A percentile compares a stretch with the other conserved stretches of the same genome.
Evolutionary conservation across 2,113 vertebrate genomes (phyloP).

Genomic region (Myxocyprinus asiaticus): DNA sequence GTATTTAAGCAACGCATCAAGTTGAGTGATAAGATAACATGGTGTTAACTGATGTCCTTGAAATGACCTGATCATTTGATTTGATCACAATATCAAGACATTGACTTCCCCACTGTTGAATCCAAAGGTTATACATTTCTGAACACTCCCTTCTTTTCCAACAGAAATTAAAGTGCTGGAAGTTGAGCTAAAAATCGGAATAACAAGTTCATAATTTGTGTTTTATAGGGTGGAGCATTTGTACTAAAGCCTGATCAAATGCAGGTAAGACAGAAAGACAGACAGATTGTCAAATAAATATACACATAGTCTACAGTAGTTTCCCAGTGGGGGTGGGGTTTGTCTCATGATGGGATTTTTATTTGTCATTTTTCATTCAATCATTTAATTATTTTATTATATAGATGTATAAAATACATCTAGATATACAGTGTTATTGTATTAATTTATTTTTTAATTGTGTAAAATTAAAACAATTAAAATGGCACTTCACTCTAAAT

Average conservation of each 20-base stretch:
- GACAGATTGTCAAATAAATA: background rate
- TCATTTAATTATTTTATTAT: too few species aligned
- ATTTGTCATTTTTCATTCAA: too few species aligned
- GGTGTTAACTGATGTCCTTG: background rate
- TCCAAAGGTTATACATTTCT: background rate
- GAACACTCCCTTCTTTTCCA: too few species aligned
- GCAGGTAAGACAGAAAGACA: constrained; percentile 76
- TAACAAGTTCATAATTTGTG: background rate
- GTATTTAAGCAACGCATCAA: background rate
- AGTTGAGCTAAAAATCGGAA: background rate
- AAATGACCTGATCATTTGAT: background rate
- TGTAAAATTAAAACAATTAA: too few species aligned
- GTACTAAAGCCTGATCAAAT: constrained; percentile 92
- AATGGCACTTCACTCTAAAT: background rate
- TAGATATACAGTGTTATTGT: too few species aligned
- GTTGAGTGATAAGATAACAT: background rate
- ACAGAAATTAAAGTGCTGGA: too few species aligned
- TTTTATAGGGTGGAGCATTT: constrained; percentile 80
- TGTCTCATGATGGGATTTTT: too few species aligned
- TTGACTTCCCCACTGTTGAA: background rate
- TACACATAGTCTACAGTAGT: background rate
- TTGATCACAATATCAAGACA: background rate
- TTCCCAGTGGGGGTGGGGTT: background rate
- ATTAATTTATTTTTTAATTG: too few species aligned
- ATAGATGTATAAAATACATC: too few species aligned